A percentile compares a stretch with the other conserved stretches of the same genome.
These are phyloP conservation scores for Drosophila murphyi DNA, from an alignment of 1,140 invertebrate species.

Conservation along the genomic window DNA sequence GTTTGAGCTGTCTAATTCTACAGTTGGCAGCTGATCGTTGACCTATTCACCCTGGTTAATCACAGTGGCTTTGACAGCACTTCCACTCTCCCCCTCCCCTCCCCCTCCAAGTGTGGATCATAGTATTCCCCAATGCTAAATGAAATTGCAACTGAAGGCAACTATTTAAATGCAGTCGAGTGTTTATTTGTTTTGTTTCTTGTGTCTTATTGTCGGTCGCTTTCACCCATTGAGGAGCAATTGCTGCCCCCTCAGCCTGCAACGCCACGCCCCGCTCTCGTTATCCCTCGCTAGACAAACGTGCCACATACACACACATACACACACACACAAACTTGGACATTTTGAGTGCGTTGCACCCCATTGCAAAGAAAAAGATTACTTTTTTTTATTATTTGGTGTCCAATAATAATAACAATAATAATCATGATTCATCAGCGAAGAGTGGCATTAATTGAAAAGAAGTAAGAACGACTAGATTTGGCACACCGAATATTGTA, in stretches of 20 bases:
- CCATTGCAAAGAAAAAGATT: slow-evolving; percentile 22
- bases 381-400: not conserved
- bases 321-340: slow-evolving; percentile 4
- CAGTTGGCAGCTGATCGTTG: not conserved
- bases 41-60: slow-evolving; percentile 33
- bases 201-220: slow-evolving; percentile 44
- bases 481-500: too few relatives aligned
- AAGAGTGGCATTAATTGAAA: not conserved
- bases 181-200: slow-evolving; percentile 31
- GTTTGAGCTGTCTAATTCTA: slow-evolving; percentile 1
- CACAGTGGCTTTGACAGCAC: not conserved
- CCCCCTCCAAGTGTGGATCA: slow-evolving; percentile 21
- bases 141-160: slow-evolving; percentile 52
- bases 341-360: slow-evolving; percentile 43
- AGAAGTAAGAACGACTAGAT: not conserved
- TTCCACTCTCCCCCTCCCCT: not conserved
- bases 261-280: slow-evolving; percentile 9
- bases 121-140: slow-evolving; percentile 44
- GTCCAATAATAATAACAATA: slow-evolving; percentile 19
- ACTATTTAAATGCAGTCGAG: slow-evolving; percentile 59
- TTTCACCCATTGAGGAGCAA: slow-evolving; percentile 54
- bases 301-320: slow-evolving; percentile 50
- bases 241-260: slow-evolving; percentile 4
- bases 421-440: slow-evolving; percentile 29
- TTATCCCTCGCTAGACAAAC: slow-evolving; percentile 68